Conservation (phyloP, 2,888 invertebrate species). For the Drosophila sordidapex region DNA sequence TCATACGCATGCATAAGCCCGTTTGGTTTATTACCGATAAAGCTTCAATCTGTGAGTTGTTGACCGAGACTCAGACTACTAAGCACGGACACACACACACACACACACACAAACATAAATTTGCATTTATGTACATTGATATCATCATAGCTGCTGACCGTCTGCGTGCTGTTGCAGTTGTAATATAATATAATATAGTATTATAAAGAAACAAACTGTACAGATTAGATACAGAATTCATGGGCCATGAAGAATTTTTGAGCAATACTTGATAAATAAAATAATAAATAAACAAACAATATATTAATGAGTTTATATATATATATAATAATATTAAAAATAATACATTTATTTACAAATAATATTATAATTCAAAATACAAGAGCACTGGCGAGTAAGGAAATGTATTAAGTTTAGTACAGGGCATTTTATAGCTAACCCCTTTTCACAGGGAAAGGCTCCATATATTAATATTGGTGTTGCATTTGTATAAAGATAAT, state of each 20-base stretch:
- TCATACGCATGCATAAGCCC: constrained; percentile 56
- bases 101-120: constrained; percentile 2
- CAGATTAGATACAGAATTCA: background rate
- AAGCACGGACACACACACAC: constrained; percentile 11
- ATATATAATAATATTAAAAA: too few species aligned
- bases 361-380: background rate
- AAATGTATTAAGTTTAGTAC: background rate
- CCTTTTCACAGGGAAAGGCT: background rate
- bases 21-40: constrained; percentile 55
- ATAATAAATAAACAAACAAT: background rate
- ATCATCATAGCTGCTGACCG: constrained; percentile 17
- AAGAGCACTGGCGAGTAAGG: background rate
- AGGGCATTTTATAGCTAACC: constrained; percentile 13
- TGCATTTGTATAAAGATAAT: constrained; percentile 76
- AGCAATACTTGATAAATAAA: background rate
- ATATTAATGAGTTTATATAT: too few species aligned
- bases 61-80: constrained; percentile 17
- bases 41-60: constrained; percentile 46
- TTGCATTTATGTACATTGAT: constrained; percentile 4
- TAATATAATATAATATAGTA: background rate
- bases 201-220: background rate
- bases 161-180: background rate
- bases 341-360: too few species aligned
- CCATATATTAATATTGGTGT: constrained; percentile 43
- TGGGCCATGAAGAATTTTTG: background rate